A percentile compares a stretch with the other conserved stretches of the same genome.
Conservation (phyloP, 1,140 invertebrate species). For the Orchesella cincta region DNA sequence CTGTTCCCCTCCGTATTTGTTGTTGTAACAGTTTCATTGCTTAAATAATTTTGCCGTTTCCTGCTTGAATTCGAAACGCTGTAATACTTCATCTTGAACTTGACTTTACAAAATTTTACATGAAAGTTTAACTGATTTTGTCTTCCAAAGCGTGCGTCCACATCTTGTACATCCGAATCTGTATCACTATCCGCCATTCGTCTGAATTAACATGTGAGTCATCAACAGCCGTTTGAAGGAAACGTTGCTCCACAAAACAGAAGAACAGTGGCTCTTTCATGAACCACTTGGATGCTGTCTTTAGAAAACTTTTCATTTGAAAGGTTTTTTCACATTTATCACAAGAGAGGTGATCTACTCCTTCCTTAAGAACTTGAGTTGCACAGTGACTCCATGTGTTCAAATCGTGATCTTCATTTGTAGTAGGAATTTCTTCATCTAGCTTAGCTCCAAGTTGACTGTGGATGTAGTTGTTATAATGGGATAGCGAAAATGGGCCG, state of each 20-base stretch:
- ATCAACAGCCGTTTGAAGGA: too few relatives aligned
- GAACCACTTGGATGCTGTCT: too few relatives aligned
- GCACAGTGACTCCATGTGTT: background rate
- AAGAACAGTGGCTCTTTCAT: too few relatives aligned
- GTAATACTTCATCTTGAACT: background rate
- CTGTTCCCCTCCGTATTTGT: background rate
- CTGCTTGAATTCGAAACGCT: background rate
- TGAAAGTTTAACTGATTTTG: slow-evolving; percentile 12
- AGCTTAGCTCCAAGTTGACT: background rate
- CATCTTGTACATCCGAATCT: background rate
- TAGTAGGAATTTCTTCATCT: background rate
- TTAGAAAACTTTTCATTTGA: too few relatives aligned
- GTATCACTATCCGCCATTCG: too few relatives aligned
- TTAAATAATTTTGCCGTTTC: background rate
- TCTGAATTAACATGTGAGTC: too few relatives aligned
- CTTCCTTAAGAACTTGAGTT: background rate
- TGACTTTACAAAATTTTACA: background rate
- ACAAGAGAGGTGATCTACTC: background rate
- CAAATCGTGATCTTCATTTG: background rate
- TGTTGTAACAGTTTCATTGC: background rate
- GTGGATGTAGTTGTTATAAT: background rate
- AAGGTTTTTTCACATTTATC: background rate
- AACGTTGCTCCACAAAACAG: too few relatives aligned
- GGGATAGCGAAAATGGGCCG: background rate
- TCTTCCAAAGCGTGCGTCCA: background rate